Base-by-base conservation (phyloP, 64 coral and sea anemone genomes). In the Hydrozoanthus tunicans region DNA sequence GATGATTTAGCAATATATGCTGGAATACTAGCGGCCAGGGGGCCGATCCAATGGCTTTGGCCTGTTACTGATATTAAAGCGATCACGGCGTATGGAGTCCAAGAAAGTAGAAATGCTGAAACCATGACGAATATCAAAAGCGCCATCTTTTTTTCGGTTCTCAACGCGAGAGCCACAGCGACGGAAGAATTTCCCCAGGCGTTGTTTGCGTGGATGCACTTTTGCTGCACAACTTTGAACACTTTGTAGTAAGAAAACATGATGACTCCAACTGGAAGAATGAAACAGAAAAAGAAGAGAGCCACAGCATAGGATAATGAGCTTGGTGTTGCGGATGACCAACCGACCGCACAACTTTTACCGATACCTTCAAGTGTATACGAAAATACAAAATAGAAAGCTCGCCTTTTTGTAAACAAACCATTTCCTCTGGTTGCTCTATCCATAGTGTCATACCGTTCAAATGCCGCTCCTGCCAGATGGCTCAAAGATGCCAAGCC, bases 11-110 rank as follows among this genome's bases (percentile, higher is more conserved):
- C 20, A 20, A 20, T 20, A 20, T 20, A 20, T 20, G 20, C 20
- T 20, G 20, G 20, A 20, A 20, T 20, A 20, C 20, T 20, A 20
- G 20, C 20, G 20, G 20, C 20, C 20, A 20, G 20, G 20, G 20
- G 20, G 20, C 20, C 20, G 20, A 20, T 20, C 20, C 20, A 20
- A 20, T 20, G 20, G 20, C 20, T 20, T 20, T 20, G 20, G 20
- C 20, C 20, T 20, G 20, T 20, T 20, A 20, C 78, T 4, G 88
- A 78, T 79, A 90, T 79, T 2, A 90, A 13, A 23, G 88, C 76
- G 7, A 90, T 73, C 1, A 90, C 58, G 51, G 88, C 88, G 51
- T 90, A 90, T 62, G 71, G 88, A 51, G 88, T 90, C 88, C 88
- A 90, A 77, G 88, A 73, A 51, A 90, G 56, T 11, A 90, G 55